These are phyloP conservation scores for Mythimna loreyi DNA, from an alignment of 2,888 invertebrate genomes.

Conservation along the genomic window DNA sequence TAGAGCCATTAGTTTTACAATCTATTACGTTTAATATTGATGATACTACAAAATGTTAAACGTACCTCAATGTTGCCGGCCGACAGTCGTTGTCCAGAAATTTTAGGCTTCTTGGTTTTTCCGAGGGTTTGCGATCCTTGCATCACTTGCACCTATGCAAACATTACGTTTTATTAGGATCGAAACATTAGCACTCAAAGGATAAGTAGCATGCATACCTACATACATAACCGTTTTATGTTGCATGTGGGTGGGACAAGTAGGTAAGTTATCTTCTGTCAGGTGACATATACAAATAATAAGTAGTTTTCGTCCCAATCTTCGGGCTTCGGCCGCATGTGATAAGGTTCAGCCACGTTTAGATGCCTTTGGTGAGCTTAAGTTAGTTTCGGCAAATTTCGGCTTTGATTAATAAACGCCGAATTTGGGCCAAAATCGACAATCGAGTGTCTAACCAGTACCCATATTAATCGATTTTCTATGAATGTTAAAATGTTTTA, in stretches of 20 bases:
- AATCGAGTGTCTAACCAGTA: no score
- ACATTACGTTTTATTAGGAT: constrained; percentile 30
- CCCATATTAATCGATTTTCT: no score
- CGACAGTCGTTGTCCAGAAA: constrained; percentile 94
- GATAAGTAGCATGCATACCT: neutral
- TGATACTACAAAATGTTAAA: neutral
- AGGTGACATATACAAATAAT: constrained; percentile 2
- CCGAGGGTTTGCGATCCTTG: constrained; percentile 95
- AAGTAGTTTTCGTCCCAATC: no score
- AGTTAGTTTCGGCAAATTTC: no score
- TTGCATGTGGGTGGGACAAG: neutral
- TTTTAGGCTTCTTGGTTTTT: constrained; percentile 95
- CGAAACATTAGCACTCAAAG: constrained; percentile 10
- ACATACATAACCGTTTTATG: no score
- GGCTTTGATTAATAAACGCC: no score
- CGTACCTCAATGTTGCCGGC: constrained; percentile 95
- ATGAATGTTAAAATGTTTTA: no score
- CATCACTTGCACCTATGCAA: constrained; percentile 91
- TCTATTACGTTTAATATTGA: neutral
- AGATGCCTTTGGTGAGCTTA: no score
- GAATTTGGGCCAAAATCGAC: no score
- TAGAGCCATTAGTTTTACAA: neutral
- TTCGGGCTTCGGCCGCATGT: no score
- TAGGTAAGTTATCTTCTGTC: constrained; percentile 3
- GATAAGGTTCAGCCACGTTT: no score